A percentile compares a stretch with the other conserved stretches of the same genome.
Evolutionary conservation across 2,797 vertebrate species (phyloP).

Genomic region (Eptatretus atami): DNA sequence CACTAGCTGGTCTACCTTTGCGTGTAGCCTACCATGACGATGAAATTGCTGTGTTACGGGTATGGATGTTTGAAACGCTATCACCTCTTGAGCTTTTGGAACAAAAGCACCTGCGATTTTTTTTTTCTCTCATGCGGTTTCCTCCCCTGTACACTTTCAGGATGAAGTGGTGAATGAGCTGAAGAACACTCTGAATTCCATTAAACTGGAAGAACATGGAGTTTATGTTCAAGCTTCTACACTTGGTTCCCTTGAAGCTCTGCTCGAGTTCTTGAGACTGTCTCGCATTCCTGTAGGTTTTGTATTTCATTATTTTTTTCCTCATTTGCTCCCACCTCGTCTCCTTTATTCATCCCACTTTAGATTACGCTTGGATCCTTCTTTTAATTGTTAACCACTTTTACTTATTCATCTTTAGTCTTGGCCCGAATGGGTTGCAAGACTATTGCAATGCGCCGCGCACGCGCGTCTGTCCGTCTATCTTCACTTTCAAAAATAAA

Average conservation of each 20-base stretch:
- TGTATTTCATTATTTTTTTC: no score
- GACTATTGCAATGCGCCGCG: no score
- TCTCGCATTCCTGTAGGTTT: slow-evolving; percentile 79
- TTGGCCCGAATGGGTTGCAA: no score
- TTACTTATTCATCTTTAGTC: no score
- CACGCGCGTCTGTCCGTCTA: no score
- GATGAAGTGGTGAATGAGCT: slow-evolving; percentile 67
- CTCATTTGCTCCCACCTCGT: no score
- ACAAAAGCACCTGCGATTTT: not conserved
- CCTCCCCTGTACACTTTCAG: slow-evolving; percentile 14
- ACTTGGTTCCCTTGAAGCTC: slow-evolving; percentile 66
- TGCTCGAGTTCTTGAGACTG: slow-evolving; percentile 70
- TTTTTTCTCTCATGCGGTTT: not conserved
- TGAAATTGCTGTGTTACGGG: slow-evolving; percentile 59
- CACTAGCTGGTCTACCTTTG: slow-evolving; percentile 56
- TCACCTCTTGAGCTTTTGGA: not conserved
- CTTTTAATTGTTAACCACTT: no score
- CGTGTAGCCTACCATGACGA: slow-evolving; percentile 64
- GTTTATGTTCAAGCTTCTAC: slow-evolving; percentile 94
- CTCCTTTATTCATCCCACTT: no score
- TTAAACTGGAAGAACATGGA: slow-evolving; percentile 87
- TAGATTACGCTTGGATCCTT: no score
- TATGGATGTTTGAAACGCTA: slow-evolving; percentile 12
- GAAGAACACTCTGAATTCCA: slow-evolving; percentile 67
- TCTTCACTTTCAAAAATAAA: no score